Base-by-base conservation (phyloP, 1,140 invertebrate genomes). In the Physella acuta region DNA sequence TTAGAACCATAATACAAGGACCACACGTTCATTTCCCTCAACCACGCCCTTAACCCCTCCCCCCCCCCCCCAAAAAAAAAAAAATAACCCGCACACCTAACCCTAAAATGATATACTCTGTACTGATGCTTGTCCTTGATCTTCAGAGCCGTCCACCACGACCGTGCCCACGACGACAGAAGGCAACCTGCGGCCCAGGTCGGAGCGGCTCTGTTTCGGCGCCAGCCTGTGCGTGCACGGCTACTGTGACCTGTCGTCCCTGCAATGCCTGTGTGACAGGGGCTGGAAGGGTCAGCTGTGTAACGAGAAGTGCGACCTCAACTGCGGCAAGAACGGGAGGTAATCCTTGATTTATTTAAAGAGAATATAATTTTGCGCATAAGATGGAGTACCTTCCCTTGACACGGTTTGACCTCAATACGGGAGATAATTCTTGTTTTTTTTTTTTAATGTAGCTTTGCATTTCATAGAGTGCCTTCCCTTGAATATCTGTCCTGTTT, bases 211-310 rank as follows among this genome's bases (percentile, higher is more conserved):
- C 2, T 60, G 58, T 34, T 60, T 60, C 33, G 58, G 58, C 5
- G 1, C 34, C 31, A 11, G 33, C 20, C 11, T 11, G 5, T 60
- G 58, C 34, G 16, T 36, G 5, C 58, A 60, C 20, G 58, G 58
- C 1, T 60, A 3, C 31, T 60, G 58, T 36, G 14, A 60, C 14
- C 3, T 24, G 3, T 24, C 1, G 16, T 4, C 33, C 3, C 8
- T 60, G 31, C 11, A 28, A 3, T 60, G 58, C n/a, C 5, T 8
- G 2, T 60, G 58, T 60, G 58, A 60, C 31, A 4, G 31, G 8
- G 58, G 58, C 30, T 60, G 58, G 58, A 60, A 34, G n/a, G 58
- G 58, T 4, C 58, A 60, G 3, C 58, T 60, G 31, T 60, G 58
- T 36, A 33, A 60, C n/a, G 28, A 60, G 4, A 5, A 3, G n/a